These are phyloP conservation scores for Vanessa atalanta DNA, from an alignment of 1,140 invertebrate species.

Conservation along the genomic window DNA sequence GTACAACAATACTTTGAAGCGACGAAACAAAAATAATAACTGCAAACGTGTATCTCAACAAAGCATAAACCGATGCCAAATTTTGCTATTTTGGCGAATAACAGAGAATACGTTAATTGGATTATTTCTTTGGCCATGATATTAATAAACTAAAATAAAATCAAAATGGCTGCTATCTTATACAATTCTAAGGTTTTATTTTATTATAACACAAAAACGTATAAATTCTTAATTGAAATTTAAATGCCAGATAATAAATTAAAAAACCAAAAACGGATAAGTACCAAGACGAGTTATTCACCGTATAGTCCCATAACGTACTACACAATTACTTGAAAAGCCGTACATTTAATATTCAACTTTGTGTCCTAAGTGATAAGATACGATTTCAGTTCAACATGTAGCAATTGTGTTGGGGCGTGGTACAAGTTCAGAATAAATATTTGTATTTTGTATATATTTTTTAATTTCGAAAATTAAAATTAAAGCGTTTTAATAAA, in stretches of 20 bases:
- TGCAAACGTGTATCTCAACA: not conserved
- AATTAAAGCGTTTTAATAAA: too few species aligned
- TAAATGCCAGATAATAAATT: too few species aligned
- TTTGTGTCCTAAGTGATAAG: constrained; percentile 48
- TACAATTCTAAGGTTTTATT: too few species aligned
- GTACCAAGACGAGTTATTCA: constrained; percentile 52
- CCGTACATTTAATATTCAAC: constrained; percentile 43
- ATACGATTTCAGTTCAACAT: constrained; percentile 37
- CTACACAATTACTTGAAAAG: constrained; percentile 64
- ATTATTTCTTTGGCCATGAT: not conserved
- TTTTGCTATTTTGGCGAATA: constrained; percentile 1
- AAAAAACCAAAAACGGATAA: too few species aligned
- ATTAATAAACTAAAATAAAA: too few species aligned
- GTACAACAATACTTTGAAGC: not conserved
- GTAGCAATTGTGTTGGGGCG: constrained; percentile 46
- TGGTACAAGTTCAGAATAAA: constrained; percentile 50
- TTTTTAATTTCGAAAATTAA: too few species aligned
- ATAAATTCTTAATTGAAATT: too few species aligned
- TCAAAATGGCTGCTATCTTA: too few species aligned
- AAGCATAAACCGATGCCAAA: constrained; percentile 2
- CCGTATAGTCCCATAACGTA: constrained; percentile 65
- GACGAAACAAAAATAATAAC: constrained; percentile 1
- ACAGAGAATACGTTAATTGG: not conserved
- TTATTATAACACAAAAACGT: too few species aligned
- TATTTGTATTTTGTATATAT: constrained; percentile 8